These are phyloP conservation scores for Mixornis gularis DNA, from an alignment of 2,113 vertebrate species.

Conservation along the genomic window DNA sequence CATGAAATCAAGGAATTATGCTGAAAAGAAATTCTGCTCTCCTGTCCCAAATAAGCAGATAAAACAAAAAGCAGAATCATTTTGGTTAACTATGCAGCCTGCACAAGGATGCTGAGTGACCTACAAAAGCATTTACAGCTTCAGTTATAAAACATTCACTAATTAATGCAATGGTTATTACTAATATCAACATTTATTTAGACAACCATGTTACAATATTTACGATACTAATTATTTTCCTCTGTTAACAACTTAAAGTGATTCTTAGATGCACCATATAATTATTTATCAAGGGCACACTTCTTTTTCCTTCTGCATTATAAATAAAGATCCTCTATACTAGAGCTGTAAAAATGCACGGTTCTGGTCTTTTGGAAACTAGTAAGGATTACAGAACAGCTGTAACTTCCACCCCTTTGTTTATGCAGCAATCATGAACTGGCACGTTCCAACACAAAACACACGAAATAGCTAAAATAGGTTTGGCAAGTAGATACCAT, in stretches of 20 bases:
- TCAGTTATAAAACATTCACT: neutral
- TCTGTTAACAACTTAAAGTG: neutral
- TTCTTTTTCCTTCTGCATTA: neutral
- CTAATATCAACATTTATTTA: conserved; percentile 15
- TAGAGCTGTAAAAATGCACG: neutral
- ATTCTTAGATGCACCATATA: neutral
- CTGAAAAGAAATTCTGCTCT: neutral
- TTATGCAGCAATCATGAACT: neutral
- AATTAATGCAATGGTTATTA: conserved; percentile 5
- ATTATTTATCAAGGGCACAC: neutral
- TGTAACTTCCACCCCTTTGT: neutral
- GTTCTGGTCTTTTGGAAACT: neutral
- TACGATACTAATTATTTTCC: neutral
- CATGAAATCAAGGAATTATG: conserved; percentile 1
- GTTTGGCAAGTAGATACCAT: neutral
- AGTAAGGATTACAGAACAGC: neutral
- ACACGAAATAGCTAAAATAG: neutral
- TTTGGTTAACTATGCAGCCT: neutral
- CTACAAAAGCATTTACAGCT: neutral
- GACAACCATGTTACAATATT: neutral
- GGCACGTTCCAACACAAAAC: rapidly evolving
- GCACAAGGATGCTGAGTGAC: neutral
- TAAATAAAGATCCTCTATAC: neutral
- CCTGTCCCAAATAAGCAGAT: neutral
- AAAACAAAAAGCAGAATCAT: neutral